Evolutionary conservation across 2,888 invertebrate genomes (phyloP).

Genomic region (Caenorhabditis japonica): DNA sequence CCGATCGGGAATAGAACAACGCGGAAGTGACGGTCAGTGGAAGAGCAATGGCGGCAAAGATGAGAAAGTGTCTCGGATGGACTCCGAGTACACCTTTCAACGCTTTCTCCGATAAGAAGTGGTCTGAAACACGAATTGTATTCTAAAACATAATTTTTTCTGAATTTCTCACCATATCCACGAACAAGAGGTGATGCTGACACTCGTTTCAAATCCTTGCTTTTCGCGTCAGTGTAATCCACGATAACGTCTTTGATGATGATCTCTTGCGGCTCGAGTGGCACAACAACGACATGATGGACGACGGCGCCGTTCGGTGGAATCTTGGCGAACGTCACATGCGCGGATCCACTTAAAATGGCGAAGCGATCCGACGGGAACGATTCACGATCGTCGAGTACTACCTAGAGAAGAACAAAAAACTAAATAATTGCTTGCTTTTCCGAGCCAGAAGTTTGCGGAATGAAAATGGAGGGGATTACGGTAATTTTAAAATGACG

Average conservation of each 20-base stretch:
- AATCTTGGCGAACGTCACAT: constrained; percentile 10
- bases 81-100: not conserved
- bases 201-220: not conserved
- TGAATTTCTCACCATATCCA: no score
- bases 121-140: constrained; percentile 11
- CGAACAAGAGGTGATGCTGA: not conserved
- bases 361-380: constrained; percentile 39
- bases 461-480: no score
- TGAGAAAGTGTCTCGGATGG: not conserved
- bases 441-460: no score
- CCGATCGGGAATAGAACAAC: constrained; percentile 14
- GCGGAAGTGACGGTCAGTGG: constrained; percentile 5
- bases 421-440: no score
- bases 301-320: constrained; percentile 9
- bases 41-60: constrained; percentile 13
- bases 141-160: no score
- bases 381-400: constrained; percentile 26
- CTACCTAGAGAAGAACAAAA: constrained; percentile 28
- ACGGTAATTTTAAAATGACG: no score
- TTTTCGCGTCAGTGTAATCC: constrained; percentile 11
- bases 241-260: constrained; percentile 8
- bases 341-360: constrained; percentile 5
- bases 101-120: constrained; percentile 5
- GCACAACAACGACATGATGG: constrained; percentile 33
- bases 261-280: constrained; percentile 6